Conservation (phyloP, 2,888 invertebrate species). For the Heterodera filipjevi region DNA sequence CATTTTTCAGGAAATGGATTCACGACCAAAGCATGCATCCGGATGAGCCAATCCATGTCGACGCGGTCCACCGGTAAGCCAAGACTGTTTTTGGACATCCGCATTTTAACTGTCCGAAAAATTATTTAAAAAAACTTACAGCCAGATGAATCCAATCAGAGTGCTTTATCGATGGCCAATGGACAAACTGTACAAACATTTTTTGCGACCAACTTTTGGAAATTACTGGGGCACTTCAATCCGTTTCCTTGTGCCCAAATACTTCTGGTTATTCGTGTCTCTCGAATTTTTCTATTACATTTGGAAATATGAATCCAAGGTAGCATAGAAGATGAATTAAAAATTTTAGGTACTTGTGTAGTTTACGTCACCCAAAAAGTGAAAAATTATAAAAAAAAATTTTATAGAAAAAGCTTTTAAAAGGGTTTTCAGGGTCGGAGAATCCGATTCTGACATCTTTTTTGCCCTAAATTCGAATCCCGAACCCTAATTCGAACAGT, state of each 20-base stretch:
- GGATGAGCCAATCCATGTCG: conserved; percentile 58
- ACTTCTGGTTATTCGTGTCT: conserved; percentile 51
- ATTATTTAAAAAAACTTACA: conserved; percentile 52
- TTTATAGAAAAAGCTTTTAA: too few relatives aligned
- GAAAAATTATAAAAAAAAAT: too few relatives aligned
- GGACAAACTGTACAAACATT: conserved; percentile 62
- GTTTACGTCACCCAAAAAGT: too few relatives aligned
- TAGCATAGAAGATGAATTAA: conserved; percentile 22
- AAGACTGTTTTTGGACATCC: too few relatives aligned
- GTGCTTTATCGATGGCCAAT: conserved; percentile 59
- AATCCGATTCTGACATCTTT: too few relatives aligned
- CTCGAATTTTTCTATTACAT: conserved; percentile 57
- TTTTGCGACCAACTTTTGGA: conserved; percentile 62
- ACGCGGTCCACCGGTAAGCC: conserved; percentile 29
- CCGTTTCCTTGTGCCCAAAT: conserved; percentile 58
- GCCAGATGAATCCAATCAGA: conserved; percentile 64
- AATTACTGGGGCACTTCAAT: conserved; percentile 57
- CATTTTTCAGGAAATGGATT: conserved; percentile 48
- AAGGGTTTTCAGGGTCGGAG: too few relatives aligned
- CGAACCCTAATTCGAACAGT: too few relatives aligned
- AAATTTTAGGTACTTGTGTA: too few relatives aligned
- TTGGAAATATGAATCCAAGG: conserved; percentile 63
- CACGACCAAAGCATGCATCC: conserved; percentile 64
- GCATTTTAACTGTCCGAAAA: not conserved
- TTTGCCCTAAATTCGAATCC: too few relatives aligned